These are phyloP conservation scores for Parasteatoda lunata DNA, from an alignment of 2,888 invertebrate genomes.

Conservation along the genomic window DNA sequence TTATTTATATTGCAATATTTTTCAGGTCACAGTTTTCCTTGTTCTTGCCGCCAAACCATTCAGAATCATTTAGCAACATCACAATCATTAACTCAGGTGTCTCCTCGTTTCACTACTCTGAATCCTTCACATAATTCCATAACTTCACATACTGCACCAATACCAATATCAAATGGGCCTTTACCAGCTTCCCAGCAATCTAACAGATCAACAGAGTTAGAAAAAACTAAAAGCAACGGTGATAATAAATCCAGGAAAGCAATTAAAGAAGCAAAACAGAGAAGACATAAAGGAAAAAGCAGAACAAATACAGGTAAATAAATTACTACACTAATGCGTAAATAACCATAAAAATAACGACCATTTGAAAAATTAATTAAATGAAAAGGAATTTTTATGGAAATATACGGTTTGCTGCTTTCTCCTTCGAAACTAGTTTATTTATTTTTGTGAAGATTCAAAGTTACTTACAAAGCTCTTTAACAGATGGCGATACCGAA, in stretches of 20 bases:
- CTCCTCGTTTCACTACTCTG: not conserved
- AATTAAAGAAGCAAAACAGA: constrained; percentile 11
- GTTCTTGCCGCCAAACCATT: constrained; percentile 33
- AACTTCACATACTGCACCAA: not conserved
- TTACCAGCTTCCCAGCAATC: not conserved
- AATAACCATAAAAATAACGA: too few species aligned
- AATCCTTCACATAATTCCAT: constrained; percentile 4
- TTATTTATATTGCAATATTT: not conserved
- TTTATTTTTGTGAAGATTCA: too few species aligned
- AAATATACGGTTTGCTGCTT: too few species aligned
- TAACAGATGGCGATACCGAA: too few species aligned
- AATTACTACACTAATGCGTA: too few species aligned
- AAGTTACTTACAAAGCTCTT: too few species aligned
- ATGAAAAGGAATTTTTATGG: too few species aligned
- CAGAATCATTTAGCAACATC: not conserved
- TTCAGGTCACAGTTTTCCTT: constrained; percentile 43
- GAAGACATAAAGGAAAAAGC: constrained; percentile 41
- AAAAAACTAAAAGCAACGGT: not conserved
- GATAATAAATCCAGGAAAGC: constrained; percentile 36
- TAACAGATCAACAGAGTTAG: not conserved
- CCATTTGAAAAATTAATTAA: too few species aligned
- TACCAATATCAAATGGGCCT: not conserved
- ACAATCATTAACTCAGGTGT: not conserved
- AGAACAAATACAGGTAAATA: constrained; percentile 43
- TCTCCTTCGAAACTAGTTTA: too few species aligned